Evolutionary conservation across 2,888 invertebrate genomes (phyloP), one percentile per base, ranked within the genome.

Genomic region (Podotricha telesiphe): DNA sequence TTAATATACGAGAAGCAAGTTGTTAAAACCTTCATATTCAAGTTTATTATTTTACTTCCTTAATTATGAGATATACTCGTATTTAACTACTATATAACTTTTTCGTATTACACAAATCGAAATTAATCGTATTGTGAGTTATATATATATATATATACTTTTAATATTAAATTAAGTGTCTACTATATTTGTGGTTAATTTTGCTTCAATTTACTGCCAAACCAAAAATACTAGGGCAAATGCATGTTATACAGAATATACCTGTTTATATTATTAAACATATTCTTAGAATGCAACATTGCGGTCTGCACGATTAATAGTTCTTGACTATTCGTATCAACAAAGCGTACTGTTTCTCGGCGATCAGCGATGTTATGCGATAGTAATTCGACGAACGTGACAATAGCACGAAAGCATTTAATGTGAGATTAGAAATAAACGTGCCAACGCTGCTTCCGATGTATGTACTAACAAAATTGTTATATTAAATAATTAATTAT

Each of bases 381-480:
- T 78, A 77, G 75, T 78, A 73, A 79, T 86, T 83, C 84, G 73
- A 69, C 74, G 84, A 85, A 90, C 90, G 91, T 90, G 91, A 88
- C 85, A 84, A 85, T 86, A 80, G 78, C 78, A 79, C 72, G 77
- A 83, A 81, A 80, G 77, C 74, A 71, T 73, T 72, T 78, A 73
- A 86, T 86, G 84, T 87, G 85, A 80, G 80, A 78, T 83, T 83
- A 75, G 76, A 78, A 80, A 79, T 78, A 80, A 81, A 89, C 88
- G 86, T 89, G 88, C 79, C 74, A 73, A 72, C 69, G 15, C 42
- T 34, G 53, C 61, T 67, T 61, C 50, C 58, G 48, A 40, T 59
- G n/a, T 37, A 48, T 6, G 28, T 28, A 28, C 17, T 48, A 58
- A 20, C 37, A 65, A 70, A 67, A 28, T 28, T 22, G 15, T 19